Percentiles rank a stretch among this genome's conserved stretches.
phyloP scores from a whole-genome alignment of 2,797 vertebrate species.

The Yasuhikotakia modesta region DNA sequence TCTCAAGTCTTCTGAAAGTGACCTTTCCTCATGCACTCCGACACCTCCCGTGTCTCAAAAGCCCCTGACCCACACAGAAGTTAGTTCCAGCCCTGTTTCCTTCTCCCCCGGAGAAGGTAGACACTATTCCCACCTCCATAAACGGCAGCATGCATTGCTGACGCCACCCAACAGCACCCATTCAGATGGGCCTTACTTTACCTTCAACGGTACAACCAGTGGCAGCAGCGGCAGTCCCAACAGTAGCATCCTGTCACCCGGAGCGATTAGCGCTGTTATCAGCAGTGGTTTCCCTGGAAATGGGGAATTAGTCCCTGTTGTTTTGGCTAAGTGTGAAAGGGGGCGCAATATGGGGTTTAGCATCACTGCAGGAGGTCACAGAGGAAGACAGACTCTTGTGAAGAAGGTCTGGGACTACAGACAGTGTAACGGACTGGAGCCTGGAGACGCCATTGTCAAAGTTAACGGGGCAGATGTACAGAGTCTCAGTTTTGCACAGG shows the following conservation, averaged over 20 bases:
- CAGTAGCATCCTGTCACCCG: conserved; percentile 58
- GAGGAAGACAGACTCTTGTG: conserved; percentile 74
- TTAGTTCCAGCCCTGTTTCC: conserved; percentile 48
- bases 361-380: conserved; percentile 74
- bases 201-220: conserved; percentile 73
- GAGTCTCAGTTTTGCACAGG: conserved; percentile 78
- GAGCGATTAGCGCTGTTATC: conserved; percentile 40
- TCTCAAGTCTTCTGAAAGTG: conserved; percentile 75
- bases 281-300: conserved; percentile 31
- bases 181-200: conserved; percentile 67
- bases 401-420: conserved; percentile 79
- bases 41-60: conserved; percentile 70
- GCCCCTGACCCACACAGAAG: conserved; percentile 65
- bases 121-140: conserved; percentile 59
- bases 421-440: conserved; percentile 77
- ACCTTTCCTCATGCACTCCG: conserved; percentile 69
- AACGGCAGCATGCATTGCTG: conserved; percentile 68
- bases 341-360: conserved; percentile 78
- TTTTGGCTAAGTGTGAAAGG: conserved; percentile 70
- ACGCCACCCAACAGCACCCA: conserved; percentile 54
- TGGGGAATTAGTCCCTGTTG: conserved; percentile 76
- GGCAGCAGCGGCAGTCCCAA: conserved; percentile 59
- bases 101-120: conserved; percentile 61
- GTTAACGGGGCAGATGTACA: conserved; percentile 83
- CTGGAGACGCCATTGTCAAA: conserved; percentile 79